These are phyloP conservation scores for Rhodeus uyekii DNA, from an alignment of 2,797 vertebrate species.

Conservation along the genomic window DNA sequence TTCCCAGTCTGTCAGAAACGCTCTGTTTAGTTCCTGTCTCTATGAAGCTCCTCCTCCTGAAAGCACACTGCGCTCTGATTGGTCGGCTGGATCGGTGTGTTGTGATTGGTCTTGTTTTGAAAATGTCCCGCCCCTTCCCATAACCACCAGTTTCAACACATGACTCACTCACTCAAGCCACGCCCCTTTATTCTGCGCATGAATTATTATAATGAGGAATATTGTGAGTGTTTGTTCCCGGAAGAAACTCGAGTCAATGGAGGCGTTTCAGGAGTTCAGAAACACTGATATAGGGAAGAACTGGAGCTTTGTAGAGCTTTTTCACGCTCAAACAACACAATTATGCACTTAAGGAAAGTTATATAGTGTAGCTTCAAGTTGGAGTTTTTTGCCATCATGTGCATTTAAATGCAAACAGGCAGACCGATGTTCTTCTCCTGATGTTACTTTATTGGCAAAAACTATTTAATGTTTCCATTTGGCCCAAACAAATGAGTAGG, in stretches of 20 bases:
- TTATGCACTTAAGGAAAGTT: background rate
- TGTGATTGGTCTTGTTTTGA: background rate
- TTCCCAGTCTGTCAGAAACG: too few relatives aligned
- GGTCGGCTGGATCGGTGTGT: background rate
- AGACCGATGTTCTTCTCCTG: background rate
- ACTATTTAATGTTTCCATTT: slow-evolving; percentile 56
- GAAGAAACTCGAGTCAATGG: background rate
- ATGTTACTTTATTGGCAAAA: background rate
- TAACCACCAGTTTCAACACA: accelerated
- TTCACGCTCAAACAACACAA: background rate
- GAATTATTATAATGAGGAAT: background rate
- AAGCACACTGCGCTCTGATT: background rate
- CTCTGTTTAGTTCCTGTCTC: too few relatives aligned
- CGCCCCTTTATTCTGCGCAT: too few relatives aligned
- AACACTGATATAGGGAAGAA: too few relatives aligned
- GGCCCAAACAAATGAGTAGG: slow-evolving; percentile 22
- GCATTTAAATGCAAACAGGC: background rate
- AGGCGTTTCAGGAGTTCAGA: background rate
- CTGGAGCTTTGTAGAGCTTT: background rate
- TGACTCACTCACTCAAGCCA: too few relatives aligned
- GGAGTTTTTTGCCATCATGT: background rate
- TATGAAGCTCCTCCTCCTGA: background rate
- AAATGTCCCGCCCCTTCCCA: background rate
- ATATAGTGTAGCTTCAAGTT: background rate
- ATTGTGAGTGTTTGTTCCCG: background rate